A percentile compares a stretch with the other conserved stretches of the same genome.
Evolutionary conservation across 2,888 invertebrate species (phyloP).

Genomic region (Scaptomyza polygonia): DNA sequence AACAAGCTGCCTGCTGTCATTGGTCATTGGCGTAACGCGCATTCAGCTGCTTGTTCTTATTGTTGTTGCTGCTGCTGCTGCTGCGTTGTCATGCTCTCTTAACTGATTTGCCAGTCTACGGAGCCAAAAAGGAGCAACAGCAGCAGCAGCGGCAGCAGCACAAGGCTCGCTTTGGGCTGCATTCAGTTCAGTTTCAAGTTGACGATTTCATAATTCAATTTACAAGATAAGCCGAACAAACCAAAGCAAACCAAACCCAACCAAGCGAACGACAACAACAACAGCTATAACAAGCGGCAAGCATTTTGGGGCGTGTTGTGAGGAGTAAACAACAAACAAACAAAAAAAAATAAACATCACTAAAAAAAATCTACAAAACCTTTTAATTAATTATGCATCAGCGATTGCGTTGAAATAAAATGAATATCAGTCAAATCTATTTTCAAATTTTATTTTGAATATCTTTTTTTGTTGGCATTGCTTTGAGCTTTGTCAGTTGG

Average conservation of each 20-base stretch:
- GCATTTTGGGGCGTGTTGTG: slow-evolving; percentile 71
- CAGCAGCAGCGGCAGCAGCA: slow-evolving; percentile 51
- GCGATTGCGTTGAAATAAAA: slow-evolving; percentile 78
- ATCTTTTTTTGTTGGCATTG: slow-evolving; percentile 3
- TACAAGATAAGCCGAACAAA: slow-evolving; percentile 79
- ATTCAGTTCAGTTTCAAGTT: slow-evolving; percentile 80
- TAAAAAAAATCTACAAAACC: slow-evolving; percentile 59
- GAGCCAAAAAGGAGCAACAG: slow-evolving; percentile 74
- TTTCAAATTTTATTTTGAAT: slow-evolving; percentile 32
- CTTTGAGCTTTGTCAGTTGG: slow-evolving; percentile 18
- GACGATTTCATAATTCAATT: slow-evolving; percentile 83
- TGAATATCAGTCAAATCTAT: slow-evolving; percentile 60
- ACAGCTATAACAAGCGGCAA: slow-evolving; percentile 27
- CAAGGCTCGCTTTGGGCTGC: slow-evolving; percentile 45
- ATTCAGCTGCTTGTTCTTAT: slow-evolving; percentile 58
- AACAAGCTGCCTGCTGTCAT: slow-evolving; percentile 59
- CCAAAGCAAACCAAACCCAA: slow-evolving; percentile 49
- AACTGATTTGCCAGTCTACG: slow-evolving; percentile 76
- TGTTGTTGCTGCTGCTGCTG: slow-evolving; percentile 35
- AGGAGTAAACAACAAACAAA: slow-evolving; percentile 44
- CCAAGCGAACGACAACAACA: slow-evolving; percentile 42
- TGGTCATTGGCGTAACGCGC: slow-evolving; percentile 74
- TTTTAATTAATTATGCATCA: slow-evolving; percentile 82
- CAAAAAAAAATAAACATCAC: slow-evolving; percentile 19
- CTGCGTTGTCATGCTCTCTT: slow-evolving; percentile 76